phyloP scores from a whole-genome alignment of 37 sponge, comb jelly and placozoan species.

The Corticium candelabrum region DNA sequence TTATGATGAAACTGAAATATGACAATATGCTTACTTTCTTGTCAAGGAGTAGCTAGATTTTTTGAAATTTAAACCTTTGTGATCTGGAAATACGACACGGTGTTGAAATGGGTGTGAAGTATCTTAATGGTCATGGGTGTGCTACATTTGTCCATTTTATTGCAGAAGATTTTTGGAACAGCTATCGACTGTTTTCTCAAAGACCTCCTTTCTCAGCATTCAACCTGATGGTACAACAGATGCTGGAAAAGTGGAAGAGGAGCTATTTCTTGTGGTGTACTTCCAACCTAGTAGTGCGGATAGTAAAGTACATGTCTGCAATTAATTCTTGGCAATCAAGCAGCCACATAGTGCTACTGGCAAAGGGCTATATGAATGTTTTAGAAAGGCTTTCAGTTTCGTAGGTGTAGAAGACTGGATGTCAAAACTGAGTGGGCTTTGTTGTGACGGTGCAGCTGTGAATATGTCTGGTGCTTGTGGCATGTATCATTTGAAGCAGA shows the following conservation, averaged over 20 bases:
- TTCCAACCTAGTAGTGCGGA: neutral
- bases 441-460: constrained; percentile 26
- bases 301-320: neutral
- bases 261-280: neutral
- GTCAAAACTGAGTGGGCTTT: constrained; percentile 30
- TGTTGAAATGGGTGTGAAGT: constrained; percentile 28
- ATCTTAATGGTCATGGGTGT: constrained; percentile 29
- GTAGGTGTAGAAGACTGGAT: neutral
- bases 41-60: constrained; percentile 41
- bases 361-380: neutral
- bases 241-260: neutral
- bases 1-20: too few species aligned
- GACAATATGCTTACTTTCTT: constrained; percentile 44
- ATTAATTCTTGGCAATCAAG: neutral
- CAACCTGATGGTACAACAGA: neutral
- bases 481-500: constrained; percentile 13
- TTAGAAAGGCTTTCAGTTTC: neutral
- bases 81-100: constrained; percentile 54
- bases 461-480: constrained; percentile 1
- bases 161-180: neutral
- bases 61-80: constrained; percentile 23
- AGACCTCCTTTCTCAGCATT: neutral
- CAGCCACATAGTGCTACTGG: neutral
- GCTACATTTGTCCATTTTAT: neutral
- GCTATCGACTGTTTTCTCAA: neutral